Evolutionary conservation across 2,888 invertebrate species (phyloP), one percentile per base, ranked within the genome.

Genomic region (Brachynemurus nebulosus): DNA sequence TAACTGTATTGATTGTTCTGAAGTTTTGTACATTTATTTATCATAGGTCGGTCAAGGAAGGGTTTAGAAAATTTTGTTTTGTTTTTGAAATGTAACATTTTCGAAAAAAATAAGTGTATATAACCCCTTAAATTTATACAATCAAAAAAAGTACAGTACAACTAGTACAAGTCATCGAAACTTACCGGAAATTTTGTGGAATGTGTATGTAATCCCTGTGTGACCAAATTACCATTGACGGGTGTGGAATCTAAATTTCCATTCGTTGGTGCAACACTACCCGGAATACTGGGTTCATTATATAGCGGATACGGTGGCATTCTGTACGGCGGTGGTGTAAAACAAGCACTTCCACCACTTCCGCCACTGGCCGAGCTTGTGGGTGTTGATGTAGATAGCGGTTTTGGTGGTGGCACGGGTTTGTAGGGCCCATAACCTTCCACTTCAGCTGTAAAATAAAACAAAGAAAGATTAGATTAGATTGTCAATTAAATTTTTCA

Each of bases 161-260:
- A n/a, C n/a, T n/a, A n/a, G n/a, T n/a, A n/a, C n/a, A n/a, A n/a
- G n/a, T n/a, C n/a, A n/a, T n/a, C n/a, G n/a, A n/a, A 49, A 70
- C 77, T 76, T 68, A 83, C 84, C 59, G 83, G 83, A 66, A 83
- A 84, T 62, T 84, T 83, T 54, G 74, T 80, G 53, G 83, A 83
- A 63, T 84, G 83, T 20, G 83, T 83, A 61, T 82, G 81, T 14
- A 82, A 58, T 62, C 57, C 56, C 62, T 59, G 55, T 64, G 49
- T 57, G 61, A 57, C 55, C 67, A 63, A 57, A 16, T n/a, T 11
- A 33, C 17, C 17, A 25, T 17, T 47, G 33, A 62, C 60, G n/a
- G 62, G 60, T 12, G 60, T 52, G 43, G 54, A 49, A 44, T 50
- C 44, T 44, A 66, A 54, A 9, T 5, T 14, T 12, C 34, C 71